Base-by-base conservation (phyloP, 2,888 invertebrate genomes). In the Ophion costatus region DNA sequence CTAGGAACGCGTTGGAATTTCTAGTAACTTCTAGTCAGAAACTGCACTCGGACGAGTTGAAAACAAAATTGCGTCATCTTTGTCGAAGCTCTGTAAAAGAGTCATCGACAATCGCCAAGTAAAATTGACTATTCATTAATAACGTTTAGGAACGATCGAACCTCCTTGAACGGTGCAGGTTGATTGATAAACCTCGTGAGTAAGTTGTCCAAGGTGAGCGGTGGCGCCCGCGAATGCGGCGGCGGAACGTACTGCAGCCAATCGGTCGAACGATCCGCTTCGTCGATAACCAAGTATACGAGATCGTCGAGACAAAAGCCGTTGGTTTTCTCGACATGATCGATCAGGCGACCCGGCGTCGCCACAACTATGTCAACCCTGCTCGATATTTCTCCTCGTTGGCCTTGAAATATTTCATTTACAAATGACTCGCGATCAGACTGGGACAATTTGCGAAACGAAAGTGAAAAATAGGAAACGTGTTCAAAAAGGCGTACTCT, bases 181-280 rank as follows among this genome's bases (percentile, higher is more conserved):
- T 22, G 38, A 42, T 42, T 14, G 42, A 17, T 59, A 38, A 78
- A 92, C 92, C 90, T 88, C n/a, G 85, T 75, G 20, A 76, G 82
- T 10, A 90, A 71, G 87, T 94, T 95, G 83, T 91, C 93, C 91
- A 95, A 94, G 79, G 94, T 95, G n/a, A 96, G 91, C 83, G 94
- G 94, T 38, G 95, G 94, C 64, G 94, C 93, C 90, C 94, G 88
- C 61, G 89, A 91, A 90, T 91, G 94, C 80, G 89, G 91, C 42
- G 85, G 82, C 51, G 93, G 93, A 79, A 94, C 89, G 84, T 98
- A 97, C 93, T 98, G 97, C 70, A 98, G 96, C 91, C 97, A 97
- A 89, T 98, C 98, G 94, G 98, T 96, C 88, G 99, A 97, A 88
- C 98, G 95, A 94, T 99, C 99, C 7, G 99, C 99, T 95, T 99